Evolutionary conservation across 2,113 vertebrate genomes (phyloP).

Genomic region (Tretioscincus oriximinensis): DNA sequence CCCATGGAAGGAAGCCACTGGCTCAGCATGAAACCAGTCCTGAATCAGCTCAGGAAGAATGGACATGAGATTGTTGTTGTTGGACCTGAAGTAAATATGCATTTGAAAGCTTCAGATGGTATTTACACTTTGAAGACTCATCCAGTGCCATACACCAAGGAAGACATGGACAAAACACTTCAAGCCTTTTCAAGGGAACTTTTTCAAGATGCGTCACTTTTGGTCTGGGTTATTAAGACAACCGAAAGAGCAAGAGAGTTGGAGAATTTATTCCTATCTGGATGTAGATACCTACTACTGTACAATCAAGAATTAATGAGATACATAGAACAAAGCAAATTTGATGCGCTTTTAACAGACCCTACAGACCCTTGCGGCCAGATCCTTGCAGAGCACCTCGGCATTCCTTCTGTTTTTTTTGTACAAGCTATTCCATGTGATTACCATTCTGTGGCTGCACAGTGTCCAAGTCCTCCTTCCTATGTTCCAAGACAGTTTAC

Average conservation of each 20-base stretch:
- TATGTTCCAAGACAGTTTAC: constrained; percentile 69
- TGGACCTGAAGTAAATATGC: constrained; percentile 64
- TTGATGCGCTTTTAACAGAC: constrained; percentile 80
- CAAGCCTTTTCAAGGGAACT: accelerated
- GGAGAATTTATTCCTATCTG: constrained; percentile 36
- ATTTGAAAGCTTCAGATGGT: constrained; percentile 67
- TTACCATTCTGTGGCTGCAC: constrained; percentile 71
- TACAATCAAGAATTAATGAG: constrained; percentile 72
- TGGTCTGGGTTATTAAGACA: constrained; percentile 36
- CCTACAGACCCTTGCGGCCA: constrained; percentile 82
- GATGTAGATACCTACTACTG: constrained; percentile 74
- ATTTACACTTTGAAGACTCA: constrained; percentile 64
- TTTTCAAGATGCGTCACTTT: constrained; percentile 57
- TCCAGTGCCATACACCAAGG: constrained; percentile 69
- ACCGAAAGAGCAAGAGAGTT: constrained; percentile 38
- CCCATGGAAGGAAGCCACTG: constrained; percentile 89
- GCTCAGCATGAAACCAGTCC: constrained; percentile 74
- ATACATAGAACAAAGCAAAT: constrained; percentile 64
- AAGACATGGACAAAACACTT: constrained; percentile 39
- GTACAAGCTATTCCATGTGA: constrained; percentile 74
- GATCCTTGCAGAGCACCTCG: constrained; percentile 76
- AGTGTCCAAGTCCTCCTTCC: constrained; percentile 79
- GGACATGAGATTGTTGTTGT: constrained; percentile 81
- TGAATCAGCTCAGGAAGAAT: constrained; percentile 73
- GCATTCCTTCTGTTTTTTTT: constrained; percentile 76